A percentile compares a stretch with the other conserved stretches of the same genome.
Conservation (phyloP, 2,888 invertebrate species). For the Dryococelus australis region DNA sequence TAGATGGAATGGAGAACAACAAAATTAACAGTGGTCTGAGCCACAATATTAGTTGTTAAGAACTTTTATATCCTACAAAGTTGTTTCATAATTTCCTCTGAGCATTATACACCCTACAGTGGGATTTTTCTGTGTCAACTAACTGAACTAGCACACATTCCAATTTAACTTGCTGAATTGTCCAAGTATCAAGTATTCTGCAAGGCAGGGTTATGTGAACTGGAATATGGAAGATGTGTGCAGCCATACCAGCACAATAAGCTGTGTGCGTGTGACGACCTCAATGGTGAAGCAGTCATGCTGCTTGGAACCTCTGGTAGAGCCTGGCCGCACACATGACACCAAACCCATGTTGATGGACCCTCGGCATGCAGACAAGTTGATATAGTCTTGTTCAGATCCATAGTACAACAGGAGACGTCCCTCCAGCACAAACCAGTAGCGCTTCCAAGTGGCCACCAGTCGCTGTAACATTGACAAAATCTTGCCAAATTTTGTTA, state of each 20-base stretch:
- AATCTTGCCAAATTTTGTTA: neutral
- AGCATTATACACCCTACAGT: no score
- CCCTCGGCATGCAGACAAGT: constrained; percentile 62
- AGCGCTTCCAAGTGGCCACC: constrained; percentile 62
- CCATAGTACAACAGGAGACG: constrained; percentile 63
- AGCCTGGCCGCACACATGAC: constrained; percentile 57
- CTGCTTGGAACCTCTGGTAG: constrained; percentile 51
- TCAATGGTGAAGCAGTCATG: constrained; percentile 53
- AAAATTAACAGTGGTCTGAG: no score
- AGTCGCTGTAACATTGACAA: constrained; percentile 51
- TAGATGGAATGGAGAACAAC: no score
- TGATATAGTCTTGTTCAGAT: constrained; percentile 61
- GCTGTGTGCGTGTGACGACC: constrained; percentile 59
- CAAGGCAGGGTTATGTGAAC: no score
- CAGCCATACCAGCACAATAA: constrained; percentile 58
- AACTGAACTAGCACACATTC: no score
- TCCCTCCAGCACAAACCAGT: constrained; percentile 66
- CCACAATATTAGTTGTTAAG: no score
- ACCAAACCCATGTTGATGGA: constrained; percentile 62
- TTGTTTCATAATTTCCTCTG: no score
- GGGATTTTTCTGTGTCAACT: no score
- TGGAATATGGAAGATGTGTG: no score
- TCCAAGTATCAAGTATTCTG: no score
- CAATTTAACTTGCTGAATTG: no score
- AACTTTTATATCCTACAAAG: no score